Evolutionary conservation across 2,888 invertebrate genomes (phyloP), one percentile per base, ranked within the genome.

Genomic region (Andrena fulva): DNA sequence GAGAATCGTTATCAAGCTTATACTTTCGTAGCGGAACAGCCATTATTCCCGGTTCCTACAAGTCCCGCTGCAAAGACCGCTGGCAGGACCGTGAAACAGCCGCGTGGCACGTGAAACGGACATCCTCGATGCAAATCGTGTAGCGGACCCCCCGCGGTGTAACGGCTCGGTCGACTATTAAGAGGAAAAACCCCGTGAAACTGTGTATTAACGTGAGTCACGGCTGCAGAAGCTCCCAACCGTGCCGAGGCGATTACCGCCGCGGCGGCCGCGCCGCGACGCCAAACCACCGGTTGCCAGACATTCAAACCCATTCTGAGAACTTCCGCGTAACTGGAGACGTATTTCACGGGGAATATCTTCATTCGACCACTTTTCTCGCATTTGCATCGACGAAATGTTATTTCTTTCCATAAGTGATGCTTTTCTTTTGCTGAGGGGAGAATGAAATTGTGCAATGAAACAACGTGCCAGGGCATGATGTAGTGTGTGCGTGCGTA

Each of bases 121-220:
- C 75, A 85, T 85, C 81, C 64, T 67, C 73, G 75, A 85, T 85
- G 82, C 82, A 85, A 85, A 82, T 85, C 79, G 85, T 80, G 75
- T 85, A 56, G 85, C 82, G 52, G 64, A 31, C 79, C 69, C 52
- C 77, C 75, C 66, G 68, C 72, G 59, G 62, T 27, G 66, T 31
- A 62, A 29, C 59, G 35, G 24, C 42, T 42, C 56, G 66, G 24
- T 33, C 75, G 75, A 72, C 80, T 50, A 72, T 85, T 81, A 84
- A 73, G 59, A 72, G 67, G 78, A 76, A 81, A 85, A 70, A 85
- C 73, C 56, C 59, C 56, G 59, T 54, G 84, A 81, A 81, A 84
- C 60, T 20, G 63, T 60, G 74, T 74, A 74, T 85, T 85, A 84
- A 72, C 50, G 42, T 56, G 71, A 84, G 52, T 42, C 64, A 62